A percentile compares a stretch with the other conserved stretches of the same genome.
Evolutionary conservation across 2,888 invertebrate genomes (phyloP).

Genomic region (Dynastes grantii): DNA sequence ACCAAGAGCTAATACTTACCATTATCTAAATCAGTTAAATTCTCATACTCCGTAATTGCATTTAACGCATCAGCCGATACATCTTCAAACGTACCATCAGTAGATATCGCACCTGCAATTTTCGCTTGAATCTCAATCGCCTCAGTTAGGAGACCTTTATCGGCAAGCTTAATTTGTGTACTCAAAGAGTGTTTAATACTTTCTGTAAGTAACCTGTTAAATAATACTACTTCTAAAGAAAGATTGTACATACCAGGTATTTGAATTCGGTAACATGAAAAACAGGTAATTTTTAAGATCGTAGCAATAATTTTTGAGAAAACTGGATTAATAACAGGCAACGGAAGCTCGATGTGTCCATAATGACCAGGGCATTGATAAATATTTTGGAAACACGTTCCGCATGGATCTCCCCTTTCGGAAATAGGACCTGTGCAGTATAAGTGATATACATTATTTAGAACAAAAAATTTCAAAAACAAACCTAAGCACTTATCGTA

Average conservation of each 20-base stretch:
- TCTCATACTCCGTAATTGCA: conserved; percentile 63
- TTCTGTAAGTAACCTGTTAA: conserved; percentile 61
- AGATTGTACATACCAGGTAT: conserved; percentile 71
- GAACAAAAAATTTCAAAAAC: background rate
- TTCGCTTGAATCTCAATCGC: conserved; percentile 76
- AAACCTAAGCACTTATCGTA: conserved; percentile 89
- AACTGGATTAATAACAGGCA: conserved; percentile 93
- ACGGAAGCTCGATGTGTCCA: conserved; percentile 92
- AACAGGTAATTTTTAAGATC: conserved; percentile 80
- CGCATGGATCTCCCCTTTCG: conserved; percentile 81
- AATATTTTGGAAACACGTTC: conserved; percentile 82
- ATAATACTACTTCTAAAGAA: too few relatives aligned
- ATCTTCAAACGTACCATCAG: conserved; percentile 60
- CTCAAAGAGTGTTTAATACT: conserved; percentile 70
- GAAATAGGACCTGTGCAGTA: conserved; percentile 73
- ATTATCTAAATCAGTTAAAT: conserved; percentile 57
- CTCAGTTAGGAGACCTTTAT: conserved; percentile 82
- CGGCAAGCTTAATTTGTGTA: conserved; percentile 81
- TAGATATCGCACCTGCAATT: conserved; percentile 59
- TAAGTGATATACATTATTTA: too few relatives aligned
- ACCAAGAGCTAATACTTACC: conserved; percentile 32
- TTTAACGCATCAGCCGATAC: conserved; percentile 60
- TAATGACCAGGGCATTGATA: conserved; percentile 91
- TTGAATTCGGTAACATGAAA: conserved; percentile 81
- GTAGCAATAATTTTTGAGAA: conserved; percentile 83